These are phyloP conservation scores for Drosophila oshimai DNA, from an alignment of 1,140 invertebrate species.

Conservation along the genomic window DNA sequence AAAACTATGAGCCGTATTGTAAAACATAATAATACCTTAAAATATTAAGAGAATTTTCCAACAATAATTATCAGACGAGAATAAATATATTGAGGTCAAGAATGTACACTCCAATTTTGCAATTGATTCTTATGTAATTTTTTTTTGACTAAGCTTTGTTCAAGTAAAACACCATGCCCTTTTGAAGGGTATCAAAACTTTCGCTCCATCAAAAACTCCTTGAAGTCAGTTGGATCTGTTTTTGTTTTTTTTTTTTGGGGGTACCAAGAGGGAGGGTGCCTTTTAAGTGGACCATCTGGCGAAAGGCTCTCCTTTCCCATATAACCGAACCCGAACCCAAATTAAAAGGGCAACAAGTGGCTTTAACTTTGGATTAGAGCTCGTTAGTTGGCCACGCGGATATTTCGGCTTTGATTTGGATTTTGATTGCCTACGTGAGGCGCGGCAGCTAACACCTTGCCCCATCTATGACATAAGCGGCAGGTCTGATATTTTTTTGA, in stretches of 20 bases:
- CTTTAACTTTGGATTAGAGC: conserved; percentile 3
- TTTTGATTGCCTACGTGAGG: conserved; percentile 49
- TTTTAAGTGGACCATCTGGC: neutral
- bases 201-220: conserved; percentile 2
- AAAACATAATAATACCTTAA: too few relatives aligned
- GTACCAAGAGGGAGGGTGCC: neutral
- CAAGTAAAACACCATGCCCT: neutral
- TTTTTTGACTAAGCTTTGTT: too few relatives aligned
- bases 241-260: too few relatives aligned
- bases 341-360: conserved; percentile 34
- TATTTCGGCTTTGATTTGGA: conserved; percentile 10
- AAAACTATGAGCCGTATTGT: too few relatives aligned
- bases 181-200: neutral
- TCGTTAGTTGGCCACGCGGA: conserved; percentile 5
- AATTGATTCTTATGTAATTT: too few relatives aligned
- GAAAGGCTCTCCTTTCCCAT: conserved; percentile 6
- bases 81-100: too few relatives aligned
- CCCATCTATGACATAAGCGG: conserved; percentile 60
- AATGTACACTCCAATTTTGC: too few relatives aligned
- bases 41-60: too few relatives aligned
- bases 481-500: conserved; percentile 43
- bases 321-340: neutral
- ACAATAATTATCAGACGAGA: too few relatives aligned
- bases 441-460: conserved; percentile 49
- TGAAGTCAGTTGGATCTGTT: neutral